These are phyloP conservation scores for Hemitrygon akajei DNA, from an alignment of 2,797 vertebrate genomes.

Conservation along the genomic window DNA sequence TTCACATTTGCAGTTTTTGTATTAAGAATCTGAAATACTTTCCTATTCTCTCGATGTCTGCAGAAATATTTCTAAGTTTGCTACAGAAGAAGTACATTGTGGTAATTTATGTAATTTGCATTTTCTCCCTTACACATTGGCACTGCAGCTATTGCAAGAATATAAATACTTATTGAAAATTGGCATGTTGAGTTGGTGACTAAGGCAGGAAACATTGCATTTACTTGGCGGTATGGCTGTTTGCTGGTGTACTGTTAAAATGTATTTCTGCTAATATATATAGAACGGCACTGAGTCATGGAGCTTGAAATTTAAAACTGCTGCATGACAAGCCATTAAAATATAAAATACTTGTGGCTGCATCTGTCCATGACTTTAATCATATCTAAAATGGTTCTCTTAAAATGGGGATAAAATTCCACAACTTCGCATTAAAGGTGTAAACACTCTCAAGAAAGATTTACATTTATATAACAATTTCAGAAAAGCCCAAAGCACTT, in stretches of 20 bases:
- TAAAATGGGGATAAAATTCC: conserved; percentile 6
- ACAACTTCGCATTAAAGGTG: background rate
- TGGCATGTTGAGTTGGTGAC: conserved; percentile 28
- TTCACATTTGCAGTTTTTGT: background rate
- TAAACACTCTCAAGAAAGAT: background rate
- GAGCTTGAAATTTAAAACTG: conserved; percentile 21
- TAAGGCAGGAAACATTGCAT: conserved; percentile 21
- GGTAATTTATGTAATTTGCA: background rate
- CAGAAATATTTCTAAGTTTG: background rate
- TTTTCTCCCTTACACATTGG: background rate
- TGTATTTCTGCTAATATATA: conserved; percentile 23
- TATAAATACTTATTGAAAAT: conserved; percentile 27
- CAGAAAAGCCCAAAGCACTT: too few relatives aligned
- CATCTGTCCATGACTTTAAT: conserved; percentile 26
- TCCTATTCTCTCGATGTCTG: background rate
- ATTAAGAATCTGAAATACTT: background rate
- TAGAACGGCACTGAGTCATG: conserved; percentile 11
- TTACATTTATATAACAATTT: too few relatives aligned
- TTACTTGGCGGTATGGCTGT: background rate
- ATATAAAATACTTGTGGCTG: conserved; percentile 21
- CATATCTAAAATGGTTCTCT: background rate
- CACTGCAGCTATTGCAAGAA: background rate
- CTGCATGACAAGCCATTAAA: conserved; percentile 21
- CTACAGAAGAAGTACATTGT: background rate
- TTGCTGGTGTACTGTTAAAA: background rate